Conservation (phyloP, 2,113 vertebrate genomes). For the Serinus canaria region DNA sequence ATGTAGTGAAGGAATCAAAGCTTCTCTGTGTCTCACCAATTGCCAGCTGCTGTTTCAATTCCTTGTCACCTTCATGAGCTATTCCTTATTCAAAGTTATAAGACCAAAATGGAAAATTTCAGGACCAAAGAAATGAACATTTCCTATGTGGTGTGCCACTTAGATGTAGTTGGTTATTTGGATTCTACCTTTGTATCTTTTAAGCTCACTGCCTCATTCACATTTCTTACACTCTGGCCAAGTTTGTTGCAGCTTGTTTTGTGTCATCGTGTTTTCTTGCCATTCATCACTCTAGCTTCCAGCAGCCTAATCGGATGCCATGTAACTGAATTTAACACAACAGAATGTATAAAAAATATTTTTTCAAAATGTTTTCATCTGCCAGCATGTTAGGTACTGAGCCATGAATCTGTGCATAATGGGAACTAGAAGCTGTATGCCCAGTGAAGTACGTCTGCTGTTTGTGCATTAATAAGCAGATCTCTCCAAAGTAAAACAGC, state of each 20-base stretch:
- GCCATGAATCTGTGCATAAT: conserved; percentile 59
- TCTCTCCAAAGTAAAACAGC: conserved; percentile 54
- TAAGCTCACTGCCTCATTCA: background rate
- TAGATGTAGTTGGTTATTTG: background rate
- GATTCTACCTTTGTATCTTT: conserved; percentile 2
- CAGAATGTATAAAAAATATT: conserved; percentile 47
- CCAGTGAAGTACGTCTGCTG: conserved; percentile 43
- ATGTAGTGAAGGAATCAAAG: background rate
- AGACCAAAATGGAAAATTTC: background rate
- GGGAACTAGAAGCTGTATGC: conserved; percentile 30
- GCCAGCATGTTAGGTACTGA: conserved; percentile 49
- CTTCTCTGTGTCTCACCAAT: background rate
- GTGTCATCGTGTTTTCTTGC: conserved; percentile 43
- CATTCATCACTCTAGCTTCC: conserved; percentile 13
- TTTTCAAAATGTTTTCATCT: conserved; percentile 57
- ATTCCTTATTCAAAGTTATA: background rate
- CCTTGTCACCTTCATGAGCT: background rate
- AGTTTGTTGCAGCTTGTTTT: conserved; percentile 6
- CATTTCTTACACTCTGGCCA: background rate
- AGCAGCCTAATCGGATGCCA: conserved; percentile 14
- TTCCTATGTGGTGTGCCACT: background rate
- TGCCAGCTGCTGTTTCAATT: background rate
- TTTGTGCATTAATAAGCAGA: conserved; percentile 52
- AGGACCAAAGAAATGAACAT: background rate
- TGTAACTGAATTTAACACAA: conserved; percentile 57